phyloP scores from a whole-genome alignment of 1,140 invertebrate genomes.

The Apis laboriosa region DNA sequence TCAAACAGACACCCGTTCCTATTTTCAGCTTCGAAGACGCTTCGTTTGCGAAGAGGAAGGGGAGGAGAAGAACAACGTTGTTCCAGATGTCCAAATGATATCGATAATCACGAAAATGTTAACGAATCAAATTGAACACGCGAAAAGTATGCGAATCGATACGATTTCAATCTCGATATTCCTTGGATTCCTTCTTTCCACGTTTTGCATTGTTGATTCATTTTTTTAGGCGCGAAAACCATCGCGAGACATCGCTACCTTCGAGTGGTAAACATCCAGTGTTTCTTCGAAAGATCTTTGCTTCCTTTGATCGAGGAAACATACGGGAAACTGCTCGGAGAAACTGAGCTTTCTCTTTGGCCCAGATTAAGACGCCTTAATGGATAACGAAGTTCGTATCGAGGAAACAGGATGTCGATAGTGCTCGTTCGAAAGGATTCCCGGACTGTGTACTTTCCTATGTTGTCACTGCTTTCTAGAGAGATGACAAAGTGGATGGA shows the following conservation, averaged over 20 bases:
- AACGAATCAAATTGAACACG: conserved; percentile 58
- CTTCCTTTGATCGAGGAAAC: not conserved
- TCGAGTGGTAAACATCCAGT: too few species aligned
- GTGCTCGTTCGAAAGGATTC: not conserved
- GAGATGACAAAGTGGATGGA: not conserved
- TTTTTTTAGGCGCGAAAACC: conserved; percentile 18
- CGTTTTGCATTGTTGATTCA: conserved; percentile 15
- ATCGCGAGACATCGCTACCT: conserved; percentile 25
- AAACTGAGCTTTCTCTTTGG: conserved; percentile 15
- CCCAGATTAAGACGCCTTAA: conserved; percentile 58
- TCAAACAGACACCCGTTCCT: not conserved
- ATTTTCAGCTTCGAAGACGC: not conserved
- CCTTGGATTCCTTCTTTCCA: not conserved
- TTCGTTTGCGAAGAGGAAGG: not conserved
- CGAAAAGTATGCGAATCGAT: conserved; percentile 69
- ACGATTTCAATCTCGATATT: conserved; percentile 61
- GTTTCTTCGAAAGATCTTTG: not conserved
- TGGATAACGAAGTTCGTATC: conserved; percentile 40
- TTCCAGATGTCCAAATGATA: conserved; percentile 54
- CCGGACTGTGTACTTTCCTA: conserved; percentile 1
- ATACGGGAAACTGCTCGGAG: not conserved
- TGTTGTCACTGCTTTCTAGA: conserved; percentile 13
- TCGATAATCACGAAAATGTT: conserved; percentile 62
- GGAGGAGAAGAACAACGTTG: not conserved
- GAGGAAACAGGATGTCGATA: conserved; percentile 38